Conservation (phyloP, 1,140 invertebrate species). For the Apolygus lucorum region DNA sequence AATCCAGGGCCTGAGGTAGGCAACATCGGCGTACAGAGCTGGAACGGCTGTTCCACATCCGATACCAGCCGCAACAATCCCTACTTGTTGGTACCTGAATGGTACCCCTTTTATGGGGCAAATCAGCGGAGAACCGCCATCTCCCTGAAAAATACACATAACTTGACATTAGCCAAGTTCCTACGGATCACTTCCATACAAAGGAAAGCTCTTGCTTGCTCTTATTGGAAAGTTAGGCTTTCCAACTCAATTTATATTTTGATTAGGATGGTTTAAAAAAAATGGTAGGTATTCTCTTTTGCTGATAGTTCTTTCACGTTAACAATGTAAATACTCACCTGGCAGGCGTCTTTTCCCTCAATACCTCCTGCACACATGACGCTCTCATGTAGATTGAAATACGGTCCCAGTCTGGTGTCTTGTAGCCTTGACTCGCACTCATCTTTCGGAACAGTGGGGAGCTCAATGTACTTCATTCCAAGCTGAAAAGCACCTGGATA, state of each 20-base stretch:
- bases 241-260: too few relatives aligned
- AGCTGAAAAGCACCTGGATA: too few relatives aligned
- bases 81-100: conserved; percentile 49
- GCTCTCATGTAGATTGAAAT: neutral
- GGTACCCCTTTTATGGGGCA: conserved; percentile 52
- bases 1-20: conserved; percentile 59
- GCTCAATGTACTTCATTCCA: neutral
- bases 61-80: conserved; percentile 59
- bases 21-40: conserved; percentile 65
- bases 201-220: too few relatives aligned
- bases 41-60: conserved; percentile 58
- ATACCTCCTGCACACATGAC: neutral
- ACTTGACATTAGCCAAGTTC: too few relatives aligned
- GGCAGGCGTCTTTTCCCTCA: neutral
- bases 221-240: too few relatives aligned
- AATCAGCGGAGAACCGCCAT: conserved; percentile 43
- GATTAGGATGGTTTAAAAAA: too few relatives aligned
- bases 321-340: too few relatives aligned
- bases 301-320: too few relatives aligned
- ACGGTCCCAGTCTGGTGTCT: neutral
- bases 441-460: neutral
- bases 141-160: neutral
- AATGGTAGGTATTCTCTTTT: too few relatives aligned
- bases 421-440: neutral
- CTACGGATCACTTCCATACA: too few relatives aligned